Conservation (phyloP, 1,140 invertebrate species). For the Drosophila malerkotliana region DNA sequence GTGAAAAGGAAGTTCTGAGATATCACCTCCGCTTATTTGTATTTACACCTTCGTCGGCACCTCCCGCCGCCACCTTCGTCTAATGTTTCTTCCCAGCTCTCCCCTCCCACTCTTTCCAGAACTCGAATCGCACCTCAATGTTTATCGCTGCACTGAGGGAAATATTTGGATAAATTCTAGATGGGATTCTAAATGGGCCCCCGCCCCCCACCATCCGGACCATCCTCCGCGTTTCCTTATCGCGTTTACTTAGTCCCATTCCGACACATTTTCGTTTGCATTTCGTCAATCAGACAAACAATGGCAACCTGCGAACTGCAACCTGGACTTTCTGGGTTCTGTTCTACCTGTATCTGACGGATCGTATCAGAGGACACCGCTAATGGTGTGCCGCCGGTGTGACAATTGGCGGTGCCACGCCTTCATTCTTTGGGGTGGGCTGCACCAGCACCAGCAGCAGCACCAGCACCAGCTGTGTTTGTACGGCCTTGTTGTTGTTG, state of each 20-base stretch:
- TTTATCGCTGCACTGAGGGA: slow-evolving; percentile 38
- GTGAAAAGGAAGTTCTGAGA: slow-evolving; percentile 82
- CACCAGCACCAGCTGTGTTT: slow-evolving; percentile 48
- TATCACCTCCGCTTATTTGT: slow-evolving; percentile 82
- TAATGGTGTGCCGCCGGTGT: slow-evolving; percentile 7
- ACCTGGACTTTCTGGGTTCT: slow-evolving; percentile 37
- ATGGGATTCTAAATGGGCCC: too few relatives aligned
- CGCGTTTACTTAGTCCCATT: slow-evolving; percentile 78
- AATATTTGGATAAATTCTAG: neutral
- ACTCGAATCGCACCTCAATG: slow-evolving; percentile 52
- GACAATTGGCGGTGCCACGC: slow-evolving; percentile 72
- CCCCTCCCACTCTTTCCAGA: too few relatives aligned
- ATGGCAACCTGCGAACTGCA: slow-evolving; percentile 68
- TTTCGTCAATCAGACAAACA: slow-evolving; percentile 81
- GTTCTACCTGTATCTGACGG: slow-evolving; percentile 17
- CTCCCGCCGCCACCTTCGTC: slow-evolving; percentile 35
- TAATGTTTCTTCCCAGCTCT: too few relatives aligned
- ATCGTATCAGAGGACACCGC: too few relatives aligned
- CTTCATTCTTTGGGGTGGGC: slow-evolving; percentile 62
- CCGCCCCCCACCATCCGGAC: too few relatives aligned
- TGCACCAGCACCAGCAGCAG: slow-evolving; percentile 32
- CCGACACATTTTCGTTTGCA: slow-evolving; percentile 81
- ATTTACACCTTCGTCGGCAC: slow-evolving; percentile 72
- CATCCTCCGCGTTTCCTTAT: slow-evolving; percentile 20
- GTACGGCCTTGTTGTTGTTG: neutral